phyloP scores from a whole-genome alignment of 2,113 vertebrate species.

The Chauna torquata region DNA sequence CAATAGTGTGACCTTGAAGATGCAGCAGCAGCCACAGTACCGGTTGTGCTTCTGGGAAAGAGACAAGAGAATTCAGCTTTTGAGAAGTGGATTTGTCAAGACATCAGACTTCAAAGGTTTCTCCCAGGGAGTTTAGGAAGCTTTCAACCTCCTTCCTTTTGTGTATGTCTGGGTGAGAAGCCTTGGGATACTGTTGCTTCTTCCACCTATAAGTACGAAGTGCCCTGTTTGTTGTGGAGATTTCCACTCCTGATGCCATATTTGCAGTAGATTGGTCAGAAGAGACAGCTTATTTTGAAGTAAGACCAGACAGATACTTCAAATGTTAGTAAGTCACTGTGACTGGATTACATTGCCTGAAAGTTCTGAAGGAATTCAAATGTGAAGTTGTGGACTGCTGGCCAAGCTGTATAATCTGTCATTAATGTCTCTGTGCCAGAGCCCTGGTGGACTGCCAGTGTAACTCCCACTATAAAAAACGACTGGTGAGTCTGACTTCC shows the following conservation, averaged over 20 bases:
- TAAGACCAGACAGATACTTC: neutral
- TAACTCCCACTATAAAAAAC: neutral
- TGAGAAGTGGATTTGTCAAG: neutral
- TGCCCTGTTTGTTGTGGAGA: neutral
- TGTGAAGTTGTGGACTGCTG: neutral
- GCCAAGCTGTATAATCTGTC: neutral
- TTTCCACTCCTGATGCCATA: neutral
- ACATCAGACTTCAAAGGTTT: neutral
- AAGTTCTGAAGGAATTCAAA: conserved; percentile 14
- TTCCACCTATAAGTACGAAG: neutral
- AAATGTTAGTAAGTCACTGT: neutral
- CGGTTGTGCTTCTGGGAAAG: neutral
- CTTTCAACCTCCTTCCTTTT: neutral
- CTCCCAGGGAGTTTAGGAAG: neutral
- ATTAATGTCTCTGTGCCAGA: neutral
- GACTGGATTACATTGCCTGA: neutral
- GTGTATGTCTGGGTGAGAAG: neutral
- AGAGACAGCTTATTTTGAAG: neutral
- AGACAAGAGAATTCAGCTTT: neutral
- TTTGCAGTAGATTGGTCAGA: neutral
- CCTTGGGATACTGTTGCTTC: neutral
- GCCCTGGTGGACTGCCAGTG: neutral
- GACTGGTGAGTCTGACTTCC: neutral
- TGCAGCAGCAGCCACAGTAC: neutral
- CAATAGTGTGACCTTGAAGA: neutral